Percentiles rank a stretch among this genome's conserved stretches.
Evolutionary conservation across 2,888 invertebrate species (phyloP).

Genomic region (Xanthostigma xanthostigma): DNA sequence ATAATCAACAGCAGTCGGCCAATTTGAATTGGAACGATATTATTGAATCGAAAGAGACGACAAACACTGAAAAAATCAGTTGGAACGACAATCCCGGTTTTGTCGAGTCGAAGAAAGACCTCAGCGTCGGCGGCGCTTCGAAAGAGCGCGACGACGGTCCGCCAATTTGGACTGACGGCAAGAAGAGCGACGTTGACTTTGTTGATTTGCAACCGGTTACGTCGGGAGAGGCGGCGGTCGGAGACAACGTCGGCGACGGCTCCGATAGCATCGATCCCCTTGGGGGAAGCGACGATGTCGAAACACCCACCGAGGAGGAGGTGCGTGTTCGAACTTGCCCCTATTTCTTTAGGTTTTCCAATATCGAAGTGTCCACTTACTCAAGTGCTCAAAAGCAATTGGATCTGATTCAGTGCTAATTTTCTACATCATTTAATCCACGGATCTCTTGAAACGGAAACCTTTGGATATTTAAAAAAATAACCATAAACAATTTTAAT

Average conservation of each 20-base stretch:
- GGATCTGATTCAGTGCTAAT: too few species aligned
- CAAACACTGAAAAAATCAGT: not conserved
- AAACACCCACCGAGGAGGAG: conserved; percentile 13
- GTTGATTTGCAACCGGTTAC: conserved; percentile 25
- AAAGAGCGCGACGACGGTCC: conserved; percentile 25
- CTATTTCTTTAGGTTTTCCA: too few species aligned
- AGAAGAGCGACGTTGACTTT: conserved; percentile 10
- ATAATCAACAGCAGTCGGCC: too few species aligned
- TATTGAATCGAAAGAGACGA: not conserved
- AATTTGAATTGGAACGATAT: not conserved
- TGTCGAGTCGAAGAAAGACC: conserved; percentile 12
- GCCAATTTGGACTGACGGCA: conserved; percentile 5
- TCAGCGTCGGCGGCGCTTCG: conserved; percentile 29
- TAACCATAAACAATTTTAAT: too few species aligned
- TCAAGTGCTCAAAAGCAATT: too few species aligned
- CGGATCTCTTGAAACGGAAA: too few species aligned
- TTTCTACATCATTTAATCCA: too few species aligned
- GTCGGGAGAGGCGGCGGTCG: conserved; percentile 27
- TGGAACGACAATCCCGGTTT: not conserved
- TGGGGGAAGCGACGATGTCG: conserved; percentile 6
- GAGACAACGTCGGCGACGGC: conserved; percentile 16
- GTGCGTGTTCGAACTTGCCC: not conserved
- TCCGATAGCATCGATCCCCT: not conserved
- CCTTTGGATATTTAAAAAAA: too few species aligned
- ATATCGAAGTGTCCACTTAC: too few species aligned